Percentiles rank a stretch among this genome's conserved stretches.
Conservation (phyloP, 1,140 invertebrate species). For the Cyclina sinensis region DNA sequence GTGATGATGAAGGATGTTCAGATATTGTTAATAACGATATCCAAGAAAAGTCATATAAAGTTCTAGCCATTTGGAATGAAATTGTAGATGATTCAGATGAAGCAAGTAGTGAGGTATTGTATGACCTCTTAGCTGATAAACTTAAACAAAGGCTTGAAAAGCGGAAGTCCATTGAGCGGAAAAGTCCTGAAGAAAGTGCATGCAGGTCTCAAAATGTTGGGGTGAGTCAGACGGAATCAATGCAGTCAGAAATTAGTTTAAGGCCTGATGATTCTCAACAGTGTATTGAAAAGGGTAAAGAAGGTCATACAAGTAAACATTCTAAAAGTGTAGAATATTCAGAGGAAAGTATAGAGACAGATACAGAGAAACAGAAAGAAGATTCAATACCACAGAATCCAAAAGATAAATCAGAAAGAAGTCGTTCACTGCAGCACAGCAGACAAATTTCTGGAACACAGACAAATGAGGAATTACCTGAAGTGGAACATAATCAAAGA, state of each 20-base stretch:
- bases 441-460: neutral
- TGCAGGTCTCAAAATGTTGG: neutral
- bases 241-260: neutral
- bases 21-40: neutral
- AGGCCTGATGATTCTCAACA: neutral
- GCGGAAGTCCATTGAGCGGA: neutral
- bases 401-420: neutral
- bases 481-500: neutral
- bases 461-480: neutral
- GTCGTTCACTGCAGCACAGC: neutral
- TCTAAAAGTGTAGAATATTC: neutral
- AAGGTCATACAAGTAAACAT: neutral
- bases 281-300: no score
- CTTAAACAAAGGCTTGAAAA: conserved; percentile 1
- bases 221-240: no score
- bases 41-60: conserved; percentile 8
- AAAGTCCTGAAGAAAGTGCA: neutral
- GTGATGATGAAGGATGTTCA: neutral
- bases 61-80: conserved; percentile 49
- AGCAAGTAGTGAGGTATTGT: conserved; percentile 48
- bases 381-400: neutral
- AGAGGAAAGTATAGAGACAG: neutral
- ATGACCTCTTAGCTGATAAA: conserved; percentile 50
- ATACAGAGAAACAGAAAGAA: neutral
- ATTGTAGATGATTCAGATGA: conserved; percentile 20